Evolutionary conservation across 2,888 invertebrate species (phyloP).

Genomic region (Keiferia lycopersicella): DNA sequence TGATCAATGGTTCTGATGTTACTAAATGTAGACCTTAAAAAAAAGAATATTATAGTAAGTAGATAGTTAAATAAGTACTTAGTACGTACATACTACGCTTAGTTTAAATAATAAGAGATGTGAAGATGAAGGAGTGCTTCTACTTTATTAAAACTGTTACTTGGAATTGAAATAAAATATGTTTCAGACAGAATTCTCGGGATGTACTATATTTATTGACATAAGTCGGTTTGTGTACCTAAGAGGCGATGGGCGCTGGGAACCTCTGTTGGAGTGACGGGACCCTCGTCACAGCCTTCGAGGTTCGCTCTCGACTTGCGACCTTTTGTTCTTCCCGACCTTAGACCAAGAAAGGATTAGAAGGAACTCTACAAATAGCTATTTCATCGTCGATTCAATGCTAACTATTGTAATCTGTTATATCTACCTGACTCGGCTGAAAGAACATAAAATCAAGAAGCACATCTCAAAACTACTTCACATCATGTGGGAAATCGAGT

Average conservation of each 20-base stretch:
- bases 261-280: slow-evolving; percentile 23
- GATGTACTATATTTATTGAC: slow-evolving; percentile 21
- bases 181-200: slow-evolving; percentile 14
- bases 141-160: not conserved
- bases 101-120: not conserved
- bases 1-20: no score
- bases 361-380: no score
- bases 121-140: not conserved
- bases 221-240: slow-evolving; percentile 21
- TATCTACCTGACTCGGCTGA: no score
- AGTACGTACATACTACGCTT: not conserved
- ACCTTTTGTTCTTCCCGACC: slow-evolving; percentile 12
- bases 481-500: no score
- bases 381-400: no score
- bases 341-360: no score
- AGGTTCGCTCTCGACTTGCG: not conserved
- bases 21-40: no score
- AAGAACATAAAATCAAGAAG: no score
- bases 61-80: no score
- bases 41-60: no score
- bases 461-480: no score
- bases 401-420: no score
- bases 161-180: slow-evolving; percentile 7
- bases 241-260: slow-evolving; percentile 14
- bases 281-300: slow-evolving; percentile 35